A percentile compares a stretch with the other conserved stretches of the same genome.
These are phyloP conservation scores for Hormiphora californensis DNA, from an alignment of 37 sponge, comb jelly and placozoan species.

Conservation along the genomic window DNA sequence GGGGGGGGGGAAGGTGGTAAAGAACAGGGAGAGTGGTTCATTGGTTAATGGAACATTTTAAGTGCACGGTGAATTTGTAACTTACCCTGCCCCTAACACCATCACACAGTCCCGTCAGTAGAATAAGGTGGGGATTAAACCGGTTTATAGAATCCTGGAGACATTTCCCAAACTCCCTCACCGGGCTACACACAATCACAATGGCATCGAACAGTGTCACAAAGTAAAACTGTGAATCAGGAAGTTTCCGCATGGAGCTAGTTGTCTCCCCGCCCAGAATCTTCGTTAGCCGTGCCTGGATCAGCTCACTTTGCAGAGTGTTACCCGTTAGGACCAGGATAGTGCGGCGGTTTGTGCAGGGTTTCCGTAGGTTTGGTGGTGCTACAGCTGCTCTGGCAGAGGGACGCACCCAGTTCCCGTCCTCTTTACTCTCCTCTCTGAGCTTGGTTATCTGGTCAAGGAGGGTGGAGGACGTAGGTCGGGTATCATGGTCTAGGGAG, in stretches of 20 bases:
- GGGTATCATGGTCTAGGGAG: neutral
- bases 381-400: neutral
- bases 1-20: too few relatives aligned
- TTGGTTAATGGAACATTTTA: neutral
- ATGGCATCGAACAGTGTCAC: slow-evolving; percentile 39
- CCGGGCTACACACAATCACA: slow-evolving; percentile 5
- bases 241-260: slow-evolving; percentile 10
- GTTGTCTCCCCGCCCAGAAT: neutral
- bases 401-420: neutral
- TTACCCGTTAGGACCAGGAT: neutral
- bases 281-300: neutral
- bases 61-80: neutral
- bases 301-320: neutral
- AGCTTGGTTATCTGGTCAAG: neutral
- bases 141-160: slow-evolving; percentile 48
- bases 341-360: neutral
- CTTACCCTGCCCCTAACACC: slow-evolving; percentile 46
- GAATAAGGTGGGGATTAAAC: slow-evolving; percentile 22
- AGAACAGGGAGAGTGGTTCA: neutral
- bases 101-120: slow-evolving; percentile 2
- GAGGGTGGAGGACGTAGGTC: slow-evolving; percentile 5
- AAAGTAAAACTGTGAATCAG: slow-evolving; percentile 21
- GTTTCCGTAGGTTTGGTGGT: neutral
- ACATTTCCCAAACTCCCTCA: neutral
- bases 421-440: neutral